These are phyloP conservation scores for Coremacera marginata DNA, from an alignment of 2,888 invertebrate species.

Conservation along the genomic window DNA sequence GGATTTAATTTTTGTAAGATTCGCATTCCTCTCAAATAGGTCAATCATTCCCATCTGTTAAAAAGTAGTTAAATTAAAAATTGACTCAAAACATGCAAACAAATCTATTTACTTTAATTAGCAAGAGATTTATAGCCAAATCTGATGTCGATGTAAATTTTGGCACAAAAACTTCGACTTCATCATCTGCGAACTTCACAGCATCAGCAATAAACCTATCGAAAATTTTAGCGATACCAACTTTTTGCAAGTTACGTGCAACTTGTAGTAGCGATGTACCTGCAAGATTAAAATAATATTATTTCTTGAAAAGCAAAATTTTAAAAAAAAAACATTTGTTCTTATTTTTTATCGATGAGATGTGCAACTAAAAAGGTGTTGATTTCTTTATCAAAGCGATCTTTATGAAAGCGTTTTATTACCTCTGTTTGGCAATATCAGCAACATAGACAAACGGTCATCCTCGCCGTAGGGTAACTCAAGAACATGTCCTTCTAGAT, in stretches of 20 bases:
- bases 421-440: slow-evolving; percentile 75
- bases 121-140: slow-evolving; percentile 72
- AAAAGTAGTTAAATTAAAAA: too few species aligned
- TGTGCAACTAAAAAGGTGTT: too few species aligned
- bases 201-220: slow-evolving; percentile 70
- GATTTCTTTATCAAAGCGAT: too few species aligned
- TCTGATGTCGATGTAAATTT: slow-evolving; percentile 75
- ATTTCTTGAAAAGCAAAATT: neutral
- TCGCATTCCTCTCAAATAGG: slow-evolving; percentile 74
- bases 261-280: slow-evolving; percentile 66
- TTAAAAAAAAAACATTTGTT: neutral
- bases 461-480: slow-evolving; percentile 78
- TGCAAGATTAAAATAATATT: slow-evolving; percentile 50
- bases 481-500: slow-evolving; percentile 73
- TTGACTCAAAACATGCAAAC: slow-evolving; percentile 6
- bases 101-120: slow-evolving; percentile 69
- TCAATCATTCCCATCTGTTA: slow-evolving; percentile 77
- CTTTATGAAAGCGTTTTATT: neutral
- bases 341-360: neutral
- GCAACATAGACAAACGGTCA: slow-evolving; percentile 75
- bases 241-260: slow-evolving; percentile 70
- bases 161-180: slow-evolving; percentile 76
- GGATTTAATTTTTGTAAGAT: slow-evolving; percentile 72
- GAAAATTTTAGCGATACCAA: slow-evolving; percentile 72
- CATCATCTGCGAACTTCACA: slow-evolving; percentile 72